Percentiles rank a stretch among this genome's conserved stretches.
Evolutionary conservation across 2,797 vertebrate genomes (phyloP).

Genomic region (Ataeniobius toweri): DNA sequence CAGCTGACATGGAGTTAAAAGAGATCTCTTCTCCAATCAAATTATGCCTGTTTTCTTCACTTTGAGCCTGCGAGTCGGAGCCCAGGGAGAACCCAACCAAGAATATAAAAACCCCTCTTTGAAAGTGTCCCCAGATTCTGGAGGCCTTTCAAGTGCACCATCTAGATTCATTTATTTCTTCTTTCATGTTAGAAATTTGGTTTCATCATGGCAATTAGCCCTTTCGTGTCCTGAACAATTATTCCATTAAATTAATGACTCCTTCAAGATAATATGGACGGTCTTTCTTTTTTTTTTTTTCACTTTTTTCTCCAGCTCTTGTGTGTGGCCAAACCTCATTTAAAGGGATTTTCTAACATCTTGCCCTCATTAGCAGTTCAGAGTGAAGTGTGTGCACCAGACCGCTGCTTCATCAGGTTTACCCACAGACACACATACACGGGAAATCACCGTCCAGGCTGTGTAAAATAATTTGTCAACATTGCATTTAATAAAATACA

Average conservation of each 20-base stretch:
- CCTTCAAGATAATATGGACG: constrained; percentile 58
- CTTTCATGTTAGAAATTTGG: constrained; percentile 75
- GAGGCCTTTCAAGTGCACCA: constrained; percentile 64
- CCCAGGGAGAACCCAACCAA: constrained; percentile 52
- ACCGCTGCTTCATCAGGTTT: constrained; percentile 29
- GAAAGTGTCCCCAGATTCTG: constrained; percentile 68
- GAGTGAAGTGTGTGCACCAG: constrained; percentile 11
- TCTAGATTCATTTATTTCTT: constrained; percentile 75
- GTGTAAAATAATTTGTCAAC: constrained; percentile 82
- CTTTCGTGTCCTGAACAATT: constrained; percentile 67
- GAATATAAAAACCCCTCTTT: constrained; percentile 70
- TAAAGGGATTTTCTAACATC: constrained; percentile 58
- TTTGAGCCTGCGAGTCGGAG: constrained; percentile 48
- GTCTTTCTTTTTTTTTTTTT: constrained; percentile 26
- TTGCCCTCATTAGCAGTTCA: constrained; percentile 73
- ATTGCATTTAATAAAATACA: constrained; percentile 72
- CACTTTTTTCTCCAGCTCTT: constrained; percentile 36
- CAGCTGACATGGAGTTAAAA: constrained; percentile 46
- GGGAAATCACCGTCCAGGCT: constrained; percentile 50
- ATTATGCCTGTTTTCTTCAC: constrained; percentile 38
- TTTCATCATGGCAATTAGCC: constrained; percentile 80
- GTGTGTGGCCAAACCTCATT: constrained; percentile 69
- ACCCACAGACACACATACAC: constrained; percentile 22
- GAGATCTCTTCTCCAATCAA: constrained; percentile 42
- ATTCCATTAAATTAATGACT: constrained; percentile 73